phyloP scores from a whole-genome alignment of 2,797 vertebrate species.

The Sandelia bainsii region DNA sequence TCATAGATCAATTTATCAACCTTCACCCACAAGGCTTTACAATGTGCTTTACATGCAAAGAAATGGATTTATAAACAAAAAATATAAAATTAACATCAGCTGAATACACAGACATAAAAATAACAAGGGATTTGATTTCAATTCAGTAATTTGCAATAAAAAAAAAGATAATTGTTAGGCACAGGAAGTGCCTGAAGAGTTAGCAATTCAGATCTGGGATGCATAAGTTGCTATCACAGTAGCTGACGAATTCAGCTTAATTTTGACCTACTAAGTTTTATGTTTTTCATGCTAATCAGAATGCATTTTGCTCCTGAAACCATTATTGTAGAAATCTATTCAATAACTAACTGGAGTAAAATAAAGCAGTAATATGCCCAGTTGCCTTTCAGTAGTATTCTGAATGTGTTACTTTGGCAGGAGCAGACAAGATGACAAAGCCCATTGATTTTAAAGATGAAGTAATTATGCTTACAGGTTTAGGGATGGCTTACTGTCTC shows the following conservation, averaged over 20 bases:
- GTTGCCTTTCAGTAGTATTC: neutral
- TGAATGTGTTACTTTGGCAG: neutral
- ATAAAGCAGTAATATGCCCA: too few relatives aligned
- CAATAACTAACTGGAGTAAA: neutral
- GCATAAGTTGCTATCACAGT: neutral
- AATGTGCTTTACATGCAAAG: neutral
- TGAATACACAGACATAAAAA: too few relatives aligned
- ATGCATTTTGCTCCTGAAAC: too few relatives aligned
- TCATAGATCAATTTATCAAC: neutral
- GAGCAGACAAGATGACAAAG: neutral
- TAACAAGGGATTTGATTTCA: neutral
- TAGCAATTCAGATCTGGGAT: too few relatives aligned
- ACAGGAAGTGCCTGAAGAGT: neutral
- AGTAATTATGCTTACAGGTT: conserved; percentile 2
- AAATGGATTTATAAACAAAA: neutral
- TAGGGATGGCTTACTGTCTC: neutral
- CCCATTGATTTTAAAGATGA: conserved; percentile 14
- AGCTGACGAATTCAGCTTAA: neutral
- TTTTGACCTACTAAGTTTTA: neutral
- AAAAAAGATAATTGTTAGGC: neutral
- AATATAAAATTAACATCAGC: neutral
- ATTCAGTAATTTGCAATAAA: too few relatives aligned
- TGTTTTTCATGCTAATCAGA: neutral
- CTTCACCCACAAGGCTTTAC: neutral
- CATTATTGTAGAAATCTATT: neutral